Percentiles rank a stretch among this genome's conserved stretches.
Conservation (phyloP, 2,113 vertebrate genomes). For the Menura novaehollandiae region DNA sequence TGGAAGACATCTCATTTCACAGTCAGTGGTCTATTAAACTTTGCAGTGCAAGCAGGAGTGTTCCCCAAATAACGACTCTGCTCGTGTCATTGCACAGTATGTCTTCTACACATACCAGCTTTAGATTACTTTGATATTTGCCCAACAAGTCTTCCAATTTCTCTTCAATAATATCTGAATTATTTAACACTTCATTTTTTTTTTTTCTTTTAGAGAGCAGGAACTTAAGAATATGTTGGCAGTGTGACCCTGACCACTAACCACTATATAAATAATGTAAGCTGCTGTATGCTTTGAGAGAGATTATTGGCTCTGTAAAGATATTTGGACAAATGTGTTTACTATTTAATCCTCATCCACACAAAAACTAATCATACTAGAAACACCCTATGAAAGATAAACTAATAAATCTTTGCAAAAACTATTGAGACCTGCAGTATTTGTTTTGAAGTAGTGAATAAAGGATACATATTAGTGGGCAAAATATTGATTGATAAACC, state of each 20-base stretch:
- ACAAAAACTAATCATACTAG: constrained; percentile 13
- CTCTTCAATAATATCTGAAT: constrained; percentile 48
- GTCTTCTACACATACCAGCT: background rate
- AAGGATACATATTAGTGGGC: background rate
- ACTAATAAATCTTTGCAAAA: constrained; percentile 43
- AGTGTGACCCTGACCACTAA: constrained; percentile 3
- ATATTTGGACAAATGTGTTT: constrained; percentile 24
- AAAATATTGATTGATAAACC: constrained; percentile 37
- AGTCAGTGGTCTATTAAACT: constrained; percentile 2
- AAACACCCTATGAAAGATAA: constrained; percentile 14
- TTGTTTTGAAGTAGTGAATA: constrained; percentile 23
- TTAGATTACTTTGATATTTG: constrained; percentile 58
- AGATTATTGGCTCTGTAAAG: constrained; percentile 22
- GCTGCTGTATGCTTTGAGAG: background rate
- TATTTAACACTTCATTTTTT: constrained; percentile 29
- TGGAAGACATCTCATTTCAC: background rate
- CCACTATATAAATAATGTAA: constrained; percentile 52
- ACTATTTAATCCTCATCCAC: constrained; percentile 20
- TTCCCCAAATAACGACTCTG: constrained; percentile 28
- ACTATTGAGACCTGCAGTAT: background rate
- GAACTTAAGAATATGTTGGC: background rate
- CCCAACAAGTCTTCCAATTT: constrained; percentile 35
- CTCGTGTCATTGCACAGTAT: background rate
- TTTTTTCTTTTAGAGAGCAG: background rate
- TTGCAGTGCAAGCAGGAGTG: constrained; percentile 25